These are phyloP conservation scores for Arctocebus calabarensis DNA, from an alignment of 2,797 vertebrate species.

Conservation along the genomic window DNA sequence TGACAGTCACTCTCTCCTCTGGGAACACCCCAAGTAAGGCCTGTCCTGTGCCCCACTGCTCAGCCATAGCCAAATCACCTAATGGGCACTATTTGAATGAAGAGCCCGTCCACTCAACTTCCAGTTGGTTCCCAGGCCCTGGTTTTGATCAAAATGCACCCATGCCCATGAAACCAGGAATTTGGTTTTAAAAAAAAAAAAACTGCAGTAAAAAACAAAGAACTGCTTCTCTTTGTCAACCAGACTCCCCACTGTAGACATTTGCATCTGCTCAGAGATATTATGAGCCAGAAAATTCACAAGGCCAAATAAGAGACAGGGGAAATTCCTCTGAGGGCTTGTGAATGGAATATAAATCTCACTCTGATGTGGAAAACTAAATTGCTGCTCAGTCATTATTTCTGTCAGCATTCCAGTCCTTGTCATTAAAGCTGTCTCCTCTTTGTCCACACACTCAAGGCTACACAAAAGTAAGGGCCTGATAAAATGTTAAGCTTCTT, in stretches of 20 bases:
- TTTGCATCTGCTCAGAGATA: constrained; percentile 50
- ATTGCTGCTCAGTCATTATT: neutral
- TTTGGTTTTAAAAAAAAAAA: neutral
- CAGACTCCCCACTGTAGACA: constrained; percentile 11
- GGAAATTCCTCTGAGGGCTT: constrained; percentile 36
- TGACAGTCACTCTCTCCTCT: neutral
- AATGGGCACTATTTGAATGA: neutral
- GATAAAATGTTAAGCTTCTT: neutral
- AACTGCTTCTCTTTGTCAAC: constrained; percentile 9
- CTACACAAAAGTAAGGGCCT: neutral
- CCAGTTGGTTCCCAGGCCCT: neutral
- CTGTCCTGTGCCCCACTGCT: fast-evolving
- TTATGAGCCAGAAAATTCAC: constrained; percentile 19
- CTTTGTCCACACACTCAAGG: neutral
- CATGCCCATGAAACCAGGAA: constrained; percentile 44
- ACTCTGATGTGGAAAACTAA: neutral
- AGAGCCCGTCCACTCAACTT: neutral
- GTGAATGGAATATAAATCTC: neutral
- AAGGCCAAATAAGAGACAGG: neutral
- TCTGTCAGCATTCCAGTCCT: neutral
- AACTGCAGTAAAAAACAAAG: constrained; percentile 44
- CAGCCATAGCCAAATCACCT: neutral
- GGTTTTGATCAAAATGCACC: constrained; percentile 10
- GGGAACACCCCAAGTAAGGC: fast-evolving
- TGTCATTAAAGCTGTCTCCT: neutral